These are phyloP conservation scores for Corydoras maculifer DNA, from an alignment of 2,113 vertebrate species.

Conservation along the genomic window DNA sequence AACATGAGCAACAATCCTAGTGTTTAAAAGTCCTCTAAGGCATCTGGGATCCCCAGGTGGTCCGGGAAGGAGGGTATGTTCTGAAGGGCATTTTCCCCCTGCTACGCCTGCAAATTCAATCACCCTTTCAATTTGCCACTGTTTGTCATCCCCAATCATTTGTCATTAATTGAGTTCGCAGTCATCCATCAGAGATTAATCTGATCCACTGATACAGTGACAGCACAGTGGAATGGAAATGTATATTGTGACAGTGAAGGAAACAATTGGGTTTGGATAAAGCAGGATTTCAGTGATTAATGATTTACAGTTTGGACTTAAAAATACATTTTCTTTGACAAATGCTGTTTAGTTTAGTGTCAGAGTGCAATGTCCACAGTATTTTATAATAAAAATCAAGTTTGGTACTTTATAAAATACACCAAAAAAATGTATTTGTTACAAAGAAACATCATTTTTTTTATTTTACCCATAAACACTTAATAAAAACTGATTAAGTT, in stretches of 20 bases:
- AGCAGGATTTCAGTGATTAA: no score
- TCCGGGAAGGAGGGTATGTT: conserved; percentile 38
- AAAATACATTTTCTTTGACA: no score
- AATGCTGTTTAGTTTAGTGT: no score
- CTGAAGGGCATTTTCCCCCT: conserved; percentile 61
- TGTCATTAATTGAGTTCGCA: conserved; percentile 72
- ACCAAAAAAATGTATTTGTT: no score
- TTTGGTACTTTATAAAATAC: no score
- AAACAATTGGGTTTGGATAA: neutral
- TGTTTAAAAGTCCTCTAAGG: conserved; percentile 6
- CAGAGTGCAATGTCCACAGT: no score
- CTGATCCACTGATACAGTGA: conserved; percentile 54
- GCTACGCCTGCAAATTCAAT: conserved; percentile 65
- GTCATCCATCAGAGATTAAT: conserved; percentile 73
- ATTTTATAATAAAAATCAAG: no score
- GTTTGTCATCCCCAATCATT: conserved; percentile 64
- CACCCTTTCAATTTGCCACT: conserved; percentile 56
- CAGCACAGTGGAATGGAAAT: conserved; percentile 34
- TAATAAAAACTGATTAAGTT: no score
- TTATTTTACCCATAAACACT: no score
- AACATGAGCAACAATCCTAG: neutral
- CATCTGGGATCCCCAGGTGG: conserved; percentile 52
- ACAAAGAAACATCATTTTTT: no score
- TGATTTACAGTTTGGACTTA: no score
- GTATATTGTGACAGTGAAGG: conserved; percentile 13